These are phyloP conservation scores for Tineola bisselliella DNA, from an alignment of 2,888 invertebrate species.

Conservation along the genomic window DNA sequence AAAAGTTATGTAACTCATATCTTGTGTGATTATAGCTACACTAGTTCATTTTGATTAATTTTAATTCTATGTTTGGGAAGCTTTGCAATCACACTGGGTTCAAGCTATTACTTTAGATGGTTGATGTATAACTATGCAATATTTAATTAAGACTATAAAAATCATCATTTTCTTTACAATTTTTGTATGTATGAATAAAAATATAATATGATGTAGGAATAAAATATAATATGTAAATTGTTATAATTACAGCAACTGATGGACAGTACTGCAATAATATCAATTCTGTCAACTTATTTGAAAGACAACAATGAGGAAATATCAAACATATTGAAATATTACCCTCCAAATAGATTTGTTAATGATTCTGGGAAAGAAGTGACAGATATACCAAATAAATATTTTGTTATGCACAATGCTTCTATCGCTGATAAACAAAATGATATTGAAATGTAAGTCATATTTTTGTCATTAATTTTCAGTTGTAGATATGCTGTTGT, in stretches of 20 bases:
- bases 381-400: slow-evolving; percentile 85
- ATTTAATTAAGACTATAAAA: too few species aligned
- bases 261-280: slow-evolving; percentile 95
- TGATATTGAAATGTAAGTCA: slow-evolving; percentile 68
- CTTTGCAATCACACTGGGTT: too few species aligned
- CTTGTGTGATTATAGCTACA: too few species aligned
- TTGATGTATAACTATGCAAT: too few species aligned
- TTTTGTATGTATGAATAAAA: too few species aligned
- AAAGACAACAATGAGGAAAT: slow-evolving; percentile 69
- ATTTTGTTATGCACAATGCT: slow-evolving; percentile 82
- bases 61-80: too few species aligned
- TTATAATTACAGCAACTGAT: slow-evolving; percentile 77
- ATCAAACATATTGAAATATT: slow-evolving; percentile 77
- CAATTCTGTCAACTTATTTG: slow-evolving; percentile 82
- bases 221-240: not conserved
- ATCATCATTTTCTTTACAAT: too few species aligned
- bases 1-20: too few species aligned
- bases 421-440: slow-evolving; percentile 58
- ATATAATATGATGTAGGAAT: too few species aligned
- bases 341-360: slow-evolving; percentile 75
- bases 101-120: too few species aligned
- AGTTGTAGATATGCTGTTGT: too few species aligned
- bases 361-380: slow-evolving; percentile 75
- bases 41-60: too few species aligned
- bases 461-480: slow-evolving; percentile 2